Evolutionary conservation across 2,113 vertebrate genomes (phyloP).

Genomic region (Zosterops japonicus): DNA sequence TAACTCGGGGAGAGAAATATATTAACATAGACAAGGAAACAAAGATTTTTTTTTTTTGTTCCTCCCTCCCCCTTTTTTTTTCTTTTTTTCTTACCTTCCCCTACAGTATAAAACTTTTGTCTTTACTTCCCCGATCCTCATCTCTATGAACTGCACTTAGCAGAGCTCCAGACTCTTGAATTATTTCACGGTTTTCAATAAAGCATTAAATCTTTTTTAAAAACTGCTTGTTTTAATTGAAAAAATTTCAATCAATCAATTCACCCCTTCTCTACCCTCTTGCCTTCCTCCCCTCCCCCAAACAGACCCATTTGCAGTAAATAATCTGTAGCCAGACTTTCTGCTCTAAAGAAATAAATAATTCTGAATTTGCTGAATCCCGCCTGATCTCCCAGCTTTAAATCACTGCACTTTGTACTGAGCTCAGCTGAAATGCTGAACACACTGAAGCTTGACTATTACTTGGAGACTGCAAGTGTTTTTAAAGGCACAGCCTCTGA

Average conservation of each 20-base stretch:
- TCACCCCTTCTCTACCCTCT: constrained; percentile 15
- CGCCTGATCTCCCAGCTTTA: constrained; percentile 62
- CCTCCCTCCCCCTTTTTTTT: not conserved
- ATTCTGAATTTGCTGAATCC: constrained; percentile 72
- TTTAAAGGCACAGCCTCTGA: constrained; percentile 43
- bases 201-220: constrained; percentile 72
- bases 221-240: constrained; percentile 77
- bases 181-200: constrained; percentile 58
- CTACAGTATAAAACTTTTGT: not conserved
- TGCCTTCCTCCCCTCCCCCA: constrained; percentile 16
- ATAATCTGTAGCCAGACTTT: constrained; percentile 65
- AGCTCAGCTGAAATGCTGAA: constrained; percentile 66
- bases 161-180: constrained; percentile 39
- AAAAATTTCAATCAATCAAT: constrained; percentile 65
- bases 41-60: constrained; percentile 2
- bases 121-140: not conserved
- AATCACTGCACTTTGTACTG: constrained; percentile 70
- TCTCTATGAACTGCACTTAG: constrained; percentile 12
- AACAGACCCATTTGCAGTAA: constrained; percentile 65
- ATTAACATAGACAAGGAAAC: not conserved
- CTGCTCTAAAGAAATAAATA: constrained; percentile 64
- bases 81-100: not conserved
- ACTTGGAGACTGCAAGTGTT: constrained; percentile 56
- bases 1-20: constrained; percentile 35
- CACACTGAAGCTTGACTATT: constrained; percentile 64